phyloP scores from a whole-genome alignment of 2,113 vertebrate genomes.

The Bucco capensis region DNA sequence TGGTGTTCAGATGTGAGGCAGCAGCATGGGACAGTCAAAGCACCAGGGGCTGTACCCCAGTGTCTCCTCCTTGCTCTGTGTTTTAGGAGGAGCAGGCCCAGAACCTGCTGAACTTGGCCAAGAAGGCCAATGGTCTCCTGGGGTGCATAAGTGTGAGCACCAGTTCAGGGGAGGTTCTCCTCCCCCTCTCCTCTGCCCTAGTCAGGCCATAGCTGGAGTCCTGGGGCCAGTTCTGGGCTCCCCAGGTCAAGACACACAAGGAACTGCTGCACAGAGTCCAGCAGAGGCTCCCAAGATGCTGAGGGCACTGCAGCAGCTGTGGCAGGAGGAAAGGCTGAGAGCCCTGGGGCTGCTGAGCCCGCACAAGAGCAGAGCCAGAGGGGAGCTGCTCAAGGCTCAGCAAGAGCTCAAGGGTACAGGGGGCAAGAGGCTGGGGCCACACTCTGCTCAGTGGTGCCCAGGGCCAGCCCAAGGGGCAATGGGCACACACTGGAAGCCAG shows the following conservation, averaged over 20 bases:
- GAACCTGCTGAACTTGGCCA: not conserved
- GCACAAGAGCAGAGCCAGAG: too few relatives aligned
- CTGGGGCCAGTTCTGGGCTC: not conserved
- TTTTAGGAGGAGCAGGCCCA: accelerated
- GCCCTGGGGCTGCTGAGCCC: too few relatives aligned
- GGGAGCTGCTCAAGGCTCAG: too few relatives aligned
- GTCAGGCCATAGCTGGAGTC: not conserved
- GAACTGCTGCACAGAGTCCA: not conserved
- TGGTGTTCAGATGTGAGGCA: not conserved
- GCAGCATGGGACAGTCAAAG: not conserved
- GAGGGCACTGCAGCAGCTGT: too few relatives aligned
- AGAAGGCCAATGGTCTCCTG: not conserved
- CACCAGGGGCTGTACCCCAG: not conserved
- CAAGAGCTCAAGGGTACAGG: too few relatives aligned
- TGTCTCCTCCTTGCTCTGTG: not conserved
- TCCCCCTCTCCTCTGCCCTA: not conserved
- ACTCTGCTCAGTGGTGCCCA: too few relatives aligned
- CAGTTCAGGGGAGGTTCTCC: not conserved
- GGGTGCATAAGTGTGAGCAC: not conserved
- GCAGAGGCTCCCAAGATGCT: too few relatives aligned
- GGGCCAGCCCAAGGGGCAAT: too few relatives aligned
- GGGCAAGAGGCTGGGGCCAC: too few relatives aligned
- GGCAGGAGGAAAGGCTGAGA: too few relatives aligned
- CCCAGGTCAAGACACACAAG: not conserved
- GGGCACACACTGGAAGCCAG: too few relatives aligned